phyloP scores from a whole-genome alignment of 2,797 vertebrate species.

The Diplodus puntazzo region DNA sequence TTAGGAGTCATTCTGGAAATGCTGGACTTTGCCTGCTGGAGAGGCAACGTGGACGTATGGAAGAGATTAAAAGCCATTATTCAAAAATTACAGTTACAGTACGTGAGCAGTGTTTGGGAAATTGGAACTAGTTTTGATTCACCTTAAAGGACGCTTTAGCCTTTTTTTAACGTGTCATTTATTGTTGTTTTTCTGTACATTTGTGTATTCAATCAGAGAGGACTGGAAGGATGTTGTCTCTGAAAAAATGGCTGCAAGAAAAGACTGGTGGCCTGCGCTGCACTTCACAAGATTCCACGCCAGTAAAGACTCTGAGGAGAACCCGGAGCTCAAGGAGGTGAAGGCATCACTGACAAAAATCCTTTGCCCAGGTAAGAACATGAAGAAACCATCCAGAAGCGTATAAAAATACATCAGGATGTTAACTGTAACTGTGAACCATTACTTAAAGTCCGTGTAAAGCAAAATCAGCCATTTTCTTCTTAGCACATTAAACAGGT shows the following conservation, averaged over 20 bases:
- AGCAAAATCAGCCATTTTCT: too few relatives aligned
- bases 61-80: constrained; percentile 81
- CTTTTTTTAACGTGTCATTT: background rate
- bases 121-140: background rate
- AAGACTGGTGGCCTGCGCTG: constrained; percentile 91
- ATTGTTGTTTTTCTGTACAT: background rate
- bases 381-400: accelerated
- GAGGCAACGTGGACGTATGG: constrained; percentile 87
- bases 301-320: constrained; percentile 81
- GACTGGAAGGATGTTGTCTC: constrained; percentile 60
- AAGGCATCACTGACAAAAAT: constrained; percentile 85
- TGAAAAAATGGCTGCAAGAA: constrained; percentile 85
- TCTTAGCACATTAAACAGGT: too few relatives aligned
- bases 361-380: constrained; percentile 84
- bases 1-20: constrained; percentile 87
- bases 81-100: constrained; percentile 82
- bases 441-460: too few relatives aligned
- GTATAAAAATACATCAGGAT: background rate
- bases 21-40: constrained; percentile 92
- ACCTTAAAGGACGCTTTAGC: background rate
- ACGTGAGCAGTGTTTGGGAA: constrained; percentile 41
- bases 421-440: background rate
- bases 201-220: constrained; percentile 42
- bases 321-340: constrained; percentile 77
- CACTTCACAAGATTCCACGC: constrained; percentile 90